phyloP scores from a whole-genome alignment of 2,797 vertebrate genomes.

The Mareca penelope region DNA sequence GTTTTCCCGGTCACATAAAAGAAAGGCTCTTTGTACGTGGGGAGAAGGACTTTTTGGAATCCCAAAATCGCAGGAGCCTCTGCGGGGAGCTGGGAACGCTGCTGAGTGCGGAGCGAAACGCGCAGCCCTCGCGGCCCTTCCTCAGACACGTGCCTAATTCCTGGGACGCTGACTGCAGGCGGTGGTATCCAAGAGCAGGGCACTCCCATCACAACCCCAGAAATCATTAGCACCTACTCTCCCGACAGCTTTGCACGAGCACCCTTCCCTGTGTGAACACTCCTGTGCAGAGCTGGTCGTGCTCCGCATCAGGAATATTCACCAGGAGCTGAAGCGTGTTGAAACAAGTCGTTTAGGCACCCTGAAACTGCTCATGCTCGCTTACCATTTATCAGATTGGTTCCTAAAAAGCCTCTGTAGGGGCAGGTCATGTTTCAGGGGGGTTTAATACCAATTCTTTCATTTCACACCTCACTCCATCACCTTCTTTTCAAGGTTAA shows the following conservation, averaged over 20 bases:
- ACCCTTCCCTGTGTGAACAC: not conserved
- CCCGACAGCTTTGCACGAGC: not conserved
- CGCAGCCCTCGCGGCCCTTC: not conserved
- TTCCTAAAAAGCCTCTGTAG: not conserved
- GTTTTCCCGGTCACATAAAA: not conserved
- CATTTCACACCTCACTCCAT: not conserved
- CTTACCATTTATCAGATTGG: not conserved
- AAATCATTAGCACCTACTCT: not conserved
- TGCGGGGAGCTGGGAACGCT: not conserved
- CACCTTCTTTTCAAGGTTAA: not conserved
- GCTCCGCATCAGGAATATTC: not conserved
- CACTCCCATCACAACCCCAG: not conserved
- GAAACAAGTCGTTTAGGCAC: slow-evolving; percentile 3
- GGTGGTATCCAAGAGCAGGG: not conserved
- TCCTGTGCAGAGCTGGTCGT: not conserved
- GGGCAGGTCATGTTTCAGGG: not conserved
- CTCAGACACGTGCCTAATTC: not conserved
- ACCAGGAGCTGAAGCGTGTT: not conserved
- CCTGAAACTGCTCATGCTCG: not conserved
- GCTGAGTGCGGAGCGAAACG: not conserved
- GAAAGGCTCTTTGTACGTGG: not conserved
- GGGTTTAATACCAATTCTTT: not conserved
- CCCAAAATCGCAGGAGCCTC: not conserved
- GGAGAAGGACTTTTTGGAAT: not conserved
- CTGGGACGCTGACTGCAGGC: not conserved